Conservation (phyloP, 2,797 vertebrate species). For the Parambassis ranga region DNA sequence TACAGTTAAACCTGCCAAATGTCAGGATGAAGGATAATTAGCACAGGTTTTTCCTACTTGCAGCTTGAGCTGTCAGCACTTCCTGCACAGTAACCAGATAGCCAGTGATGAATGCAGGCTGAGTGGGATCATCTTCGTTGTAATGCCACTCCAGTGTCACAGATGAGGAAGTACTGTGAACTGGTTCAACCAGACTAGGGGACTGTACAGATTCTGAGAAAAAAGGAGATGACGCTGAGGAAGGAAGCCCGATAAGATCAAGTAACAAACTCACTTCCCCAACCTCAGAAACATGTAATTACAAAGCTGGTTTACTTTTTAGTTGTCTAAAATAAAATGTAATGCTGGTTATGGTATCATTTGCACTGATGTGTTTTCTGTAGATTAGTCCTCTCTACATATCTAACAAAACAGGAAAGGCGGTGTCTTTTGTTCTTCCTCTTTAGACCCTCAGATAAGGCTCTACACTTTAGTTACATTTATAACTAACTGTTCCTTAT, state of each 20-base stretch:
- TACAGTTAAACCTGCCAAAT: no score
- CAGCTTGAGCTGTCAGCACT: not conserved
- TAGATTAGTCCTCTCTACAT: not conserved
- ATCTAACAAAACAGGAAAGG: conserved; percentile 16
- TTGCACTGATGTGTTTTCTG: not conserved
- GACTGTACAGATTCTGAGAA: conserved; percentile 51
- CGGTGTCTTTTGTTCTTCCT: not conserved
- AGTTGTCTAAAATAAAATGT: no score
- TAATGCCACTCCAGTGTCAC: conserved; percentile 80
- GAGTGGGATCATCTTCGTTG: conserved; percentile 55
- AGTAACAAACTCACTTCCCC: not conserved
- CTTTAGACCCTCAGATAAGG: no score
- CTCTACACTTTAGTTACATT: no score
- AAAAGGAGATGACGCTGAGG: not conserved
- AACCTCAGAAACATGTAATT: no score
- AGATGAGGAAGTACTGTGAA: conserved; percentile 58
- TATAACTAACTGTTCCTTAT: no score
- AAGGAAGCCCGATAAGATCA: not conserved
- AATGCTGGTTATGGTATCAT: no score
- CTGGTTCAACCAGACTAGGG: conserved; percentile 24
- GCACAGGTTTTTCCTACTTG: not conserved
- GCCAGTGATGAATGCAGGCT: conserved; percentile 81
- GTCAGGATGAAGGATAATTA: not conserved
- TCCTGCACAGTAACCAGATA: conserved; percentile 67
- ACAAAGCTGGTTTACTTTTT: no score